phyloP scores from a whole-genome alignment of 2,113 vertebrate species.

The Ammodytes dubius region DNA sequence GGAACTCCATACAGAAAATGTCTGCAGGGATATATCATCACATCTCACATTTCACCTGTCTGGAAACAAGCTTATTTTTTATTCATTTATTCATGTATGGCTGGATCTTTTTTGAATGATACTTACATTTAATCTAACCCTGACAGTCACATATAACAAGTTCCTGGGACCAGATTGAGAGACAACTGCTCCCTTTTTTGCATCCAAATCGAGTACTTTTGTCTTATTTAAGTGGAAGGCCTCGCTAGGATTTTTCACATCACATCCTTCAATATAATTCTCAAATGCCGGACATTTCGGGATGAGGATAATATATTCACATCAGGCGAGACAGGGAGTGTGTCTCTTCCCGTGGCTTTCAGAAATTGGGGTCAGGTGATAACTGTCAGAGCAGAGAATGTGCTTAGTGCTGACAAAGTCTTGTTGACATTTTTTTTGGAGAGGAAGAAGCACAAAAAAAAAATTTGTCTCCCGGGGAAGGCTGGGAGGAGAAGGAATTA shows the following conservation, averaged over 20 bases:
- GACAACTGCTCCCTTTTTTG: neutral
- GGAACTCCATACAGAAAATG: slow-evolving; percentile 24
- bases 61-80: slow-evolving; percentile 34
- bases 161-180: neutral
- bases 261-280: slow-evolving; percentile 47
- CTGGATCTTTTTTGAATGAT: slow-evolving; percentile 20
- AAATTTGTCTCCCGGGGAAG: slow-evolving; percentile 59
- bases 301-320: slow-evolving; percentile 77
- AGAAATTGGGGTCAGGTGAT: slow-evolving; percentile 84
- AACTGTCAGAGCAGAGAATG: slow-evolving; percentile 76
- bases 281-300: slow-evolving; percentile 43
- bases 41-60: neutral
- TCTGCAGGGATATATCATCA: slow-evolving; percentile 10
- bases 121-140: slow-evolving; percentile 15
- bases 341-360: slow-evolving; percentile 62
- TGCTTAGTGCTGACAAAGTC: slow-evolving; percentile 77
- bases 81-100: neutral
- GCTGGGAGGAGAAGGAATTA: slow-evolving; percentile 68
- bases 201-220: slow-evolving; percentile 30
- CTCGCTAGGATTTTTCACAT: slow-evolving; percentile 30
- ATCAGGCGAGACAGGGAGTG: slow-evolving; percentile 48
- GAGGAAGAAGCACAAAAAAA: slow-evolving; percentile 66
- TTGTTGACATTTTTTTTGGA: slow-evolving; percentile 78
- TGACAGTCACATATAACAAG: slow-evolving; percentile 3
- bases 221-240: slow-evolving; percentile 62